Percentiles rank a stretch among this genome's conserved stretches.
Evolutionary conservation across 2,888 invertebrate genomes (phyloP).

Genomic region (Tolmerus cingulatus): DNA sequence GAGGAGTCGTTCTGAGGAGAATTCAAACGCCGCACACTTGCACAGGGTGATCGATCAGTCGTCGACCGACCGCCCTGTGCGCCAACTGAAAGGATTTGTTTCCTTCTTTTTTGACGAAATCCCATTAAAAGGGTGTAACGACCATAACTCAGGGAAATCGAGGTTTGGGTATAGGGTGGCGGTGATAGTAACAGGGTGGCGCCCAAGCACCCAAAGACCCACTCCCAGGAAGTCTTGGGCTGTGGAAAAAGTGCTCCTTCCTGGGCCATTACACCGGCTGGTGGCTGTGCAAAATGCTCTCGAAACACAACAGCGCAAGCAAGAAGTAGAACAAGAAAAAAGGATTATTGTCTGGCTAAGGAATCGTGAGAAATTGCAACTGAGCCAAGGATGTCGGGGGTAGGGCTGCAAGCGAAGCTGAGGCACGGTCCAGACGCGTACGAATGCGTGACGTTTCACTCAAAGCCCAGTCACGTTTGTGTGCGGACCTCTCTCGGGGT

Average conservation of each 20-base stretch:
- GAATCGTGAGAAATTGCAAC: constrained; percentile 13
- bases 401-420: neutral
- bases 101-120: neutral
- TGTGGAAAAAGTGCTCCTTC: constrained; percentile 3
- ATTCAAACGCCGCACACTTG: neutral
- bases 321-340: constrained; percentile 1
- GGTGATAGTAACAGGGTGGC: neutral
- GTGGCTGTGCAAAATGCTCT: neutral
- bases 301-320: neutral
- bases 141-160: constrained; percentile 5
- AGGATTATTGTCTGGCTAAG: constrained; percentile 15
- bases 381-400: neutral
- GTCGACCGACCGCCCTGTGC: neutral
- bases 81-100: neutral
- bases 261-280: constrained; percentile 22
- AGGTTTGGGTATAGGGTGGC: neutral
- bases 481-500: neutral
- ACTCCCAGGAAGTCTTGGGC: neutral
- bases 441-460: constrained; percentile 1
- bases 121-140: constrained; percentile 28
- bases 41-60: neutral
- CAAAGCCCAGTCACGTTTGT: neutral
- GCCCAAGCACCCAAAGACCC: neutral
- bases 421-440: neutral
- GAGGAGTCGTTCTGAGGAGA: neutral